phyloP scores from a whole-genome alignment of 2,797 vertebrate species.

The Esox masquinongy region DNA sequence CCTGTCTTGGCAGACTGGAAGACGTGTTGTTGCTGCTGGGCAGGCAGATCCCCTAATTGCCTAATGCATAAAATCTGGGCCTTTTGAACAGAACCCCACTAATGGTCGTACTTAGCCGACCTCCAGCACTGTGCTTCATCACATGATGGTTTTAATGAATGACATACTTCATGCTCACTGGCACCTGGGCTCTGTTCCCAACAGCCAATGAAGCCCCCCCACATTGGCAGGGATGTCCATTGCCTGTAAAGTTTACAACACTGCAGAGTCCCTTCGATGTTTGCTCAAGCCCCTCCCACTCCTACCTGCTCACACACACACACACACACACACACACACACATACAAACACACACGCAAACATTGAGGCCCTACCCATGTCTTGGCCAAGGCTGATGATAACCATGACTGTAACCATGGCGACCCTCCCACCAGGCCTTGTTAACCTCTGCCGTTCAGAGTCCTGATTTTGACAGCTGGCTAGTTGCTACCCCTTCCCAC shows the following conservation, averaged over 20 bases:
- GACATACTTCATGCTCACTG: conserved; percentile 29
- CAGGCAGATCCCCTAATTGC: conserved; percentile 1
- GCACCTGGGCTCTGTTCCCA: conserved; percentile 43
- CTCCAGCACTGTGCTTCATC: conserved; percentile 35
- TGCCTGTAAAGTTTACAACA: conserved; percentile 47
- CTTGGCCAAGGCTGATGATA: conserved; percentile 46
- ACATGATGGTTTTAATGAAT: conserved; percentile 49
- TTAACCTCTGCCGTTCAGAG: conserved; percentile 55
- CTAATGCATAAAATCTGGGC: conserved; percentile 33
- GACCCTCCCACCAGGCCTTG: conserved; percentile 54
- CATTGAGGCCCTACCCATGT: conserved; percentile 27
- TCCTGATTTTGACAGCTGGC: conserved; percentile 58
- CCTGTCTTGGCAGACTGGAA: conserved; percentile 20
- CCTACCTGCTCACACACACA: not conserved
- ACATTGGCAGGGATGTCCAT: conserved; percentile 39
- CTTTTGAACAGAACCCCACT: conserved; percentile 9
- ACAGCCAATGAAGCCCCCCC: conserved; percentile 14
- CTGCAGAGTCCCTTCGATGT: conserved; percentile 23
- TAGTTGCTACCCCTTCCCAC: conserved; percentile 36
- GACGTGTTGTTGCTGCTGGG: conserved; percentile 7
- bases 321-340: not conserved
- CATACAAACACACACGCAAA: conserved; percentile 1
- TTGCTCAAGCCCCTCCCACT: conserved; percentile 6
- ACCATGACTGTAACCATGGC: conserved; percentile 52
- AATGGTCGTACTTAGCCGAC: conserved; percentile 25